Conservation (phyloP, 1,140 invertebrate species). For the Lepidotrigona ventralis region DNA sequence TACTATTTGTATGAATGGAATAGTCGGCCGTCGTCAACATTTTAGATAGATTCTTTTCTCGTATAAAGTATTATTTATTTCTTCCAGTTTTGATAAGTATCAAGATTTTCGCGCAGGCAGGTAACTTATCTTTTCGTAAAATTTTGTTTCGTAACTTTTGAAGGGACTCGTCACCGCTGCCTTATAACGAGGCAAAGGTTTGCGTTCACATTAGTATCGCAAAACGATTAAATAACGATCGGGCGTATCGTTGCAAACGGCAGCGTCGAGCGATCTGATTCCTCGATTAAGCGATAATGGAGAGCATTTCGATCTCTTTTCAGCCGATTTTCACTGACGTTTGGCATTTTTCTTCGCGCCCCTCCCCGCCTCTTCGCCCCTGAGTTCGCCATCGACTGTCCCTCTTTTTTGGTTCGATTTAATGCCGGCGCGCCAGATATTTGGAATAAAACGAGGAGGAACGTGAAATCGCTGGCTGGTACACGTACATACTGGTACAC, state of each 20-base stretch:
- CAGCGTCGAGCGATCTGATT: background rate
- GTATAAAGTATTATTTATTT: too few relatives aligned
- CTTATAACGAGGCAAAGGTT: background rate
- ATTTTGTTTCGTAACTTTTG: background rate
- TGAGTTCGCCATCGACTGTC: too few relatives aligned
- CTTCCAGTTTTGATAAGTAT: too few relatives aligned
- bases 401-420: constrained; percentile 38
- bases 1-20: too few relatives aligned
- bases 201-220: background rate
- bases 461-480: constrained; percentile 52
- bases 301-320: background rate
- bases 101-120: too few relatives aligned
- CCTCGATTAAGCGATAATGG: background rate
- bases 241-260: background rate
- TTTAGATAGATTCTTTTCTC: too few relatives aligned
- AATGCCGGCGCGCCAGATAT: constrained; percentile 39
- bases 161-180: background rate
- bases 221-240: background rate
- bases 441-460: constrained; percentile 53
- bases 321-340: background rate
- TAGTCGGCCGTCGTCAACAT: too few relatives aligned
- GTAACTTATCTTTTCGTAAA: too few relatives aligned
- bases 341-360: constrained; percentile 22
- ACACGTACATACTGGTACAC: constrained; percentile 35
- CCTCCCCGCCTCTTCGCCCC: background rate